Base-by-base conservation (phyloP, 2,888 invertebrate genomes). In the Spisula subtruncata region DNA sequence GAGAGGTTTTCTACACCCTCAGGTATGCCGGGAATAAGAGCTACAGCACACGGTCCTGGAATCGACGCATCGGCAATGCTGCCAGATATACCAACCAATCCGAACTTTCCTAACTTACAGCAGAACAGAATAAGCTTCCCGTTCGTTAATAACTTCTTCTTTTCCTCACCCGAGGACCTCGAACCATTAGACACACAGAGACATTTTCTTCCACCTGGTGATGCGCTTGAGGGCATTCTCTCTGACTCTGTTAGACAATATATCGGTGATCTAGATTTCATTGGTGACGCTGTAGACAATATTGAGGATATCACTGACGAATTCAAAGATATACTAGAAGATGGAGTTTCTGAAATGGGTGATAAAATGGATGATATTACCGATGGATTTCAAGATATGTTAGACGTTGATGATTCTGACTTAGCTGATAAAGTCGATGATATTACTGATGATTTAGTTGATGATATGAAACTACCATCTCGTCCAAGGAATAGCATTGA, bases 141-240 rank as follows among this genome's bases (percentile, higher is more conserved):
- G 1, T 85, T 80, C 71, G 29, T 85, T 0, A 85, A 85, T 80
- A 85, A 85, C 25, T 85, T 85, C 80, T 85, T 85, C 46, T 85
- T 85, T 14, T 41, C 85, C 14, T n/a, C 85, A n/a, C 85, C 85
- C 4, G 85, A 85, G 41, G 85, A 85, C 20, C 20, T 25, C 6
- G 35, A 41, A 25, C 85, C 85, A 29, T 75, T 85, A 20, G 80
- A 85, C 56, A 56, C 79, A 18, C 25, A 79, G 18, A 25, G 80
- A 2, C 41, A 85, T 71, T 85, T 85, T 35, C 18, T 85, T 12
- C 54, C 79, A 25, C 85, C 85, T 25, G 14, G n/a, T n/a, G 29
- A 82, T 25, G 20, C 32, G n/a, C 10, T 75, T 35, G 75, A 75
- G 8, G 84, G 48, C 1, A 71, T 75, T 0, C 29, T 84, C 1